Evolutionary conservation across 2,113 vertebrate genomes (phyloP).

Genomic region (Lophius piscatorius): DNA sequence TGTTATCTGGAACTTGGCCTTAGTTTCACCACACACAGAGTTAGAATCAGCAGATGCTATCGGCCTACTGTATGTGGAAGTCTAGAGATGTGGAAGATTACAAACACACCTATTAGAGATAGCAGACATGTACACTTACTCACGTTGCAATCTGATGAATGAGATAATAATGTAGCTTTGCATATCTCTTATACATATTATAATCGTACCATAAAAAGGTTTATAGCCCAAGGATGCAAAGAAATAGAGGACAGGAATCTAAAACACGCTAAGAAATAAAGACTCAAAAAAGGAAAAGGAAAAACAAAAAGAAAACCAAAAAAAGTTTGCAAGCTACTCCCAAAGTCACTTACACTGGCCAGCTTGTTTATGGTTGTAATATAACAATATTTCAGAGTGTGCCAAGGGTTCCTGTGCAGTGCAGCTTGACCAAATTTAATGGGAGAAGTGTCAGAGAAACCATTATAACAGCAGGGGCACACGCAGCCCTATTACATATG

Average conservation of each 20-base stretch:
- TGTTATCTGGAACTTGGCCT: conserved; percentile 74
- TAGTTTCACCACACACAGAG: conserved; percentile 70
- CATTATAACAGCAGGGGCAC: conserved; percentile 75
- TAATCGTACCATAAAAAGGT: conserved; percentile 33
- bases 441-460: conserved; percentile 74
- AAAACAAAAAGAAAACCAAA: conserved; percentile 35
- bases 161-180: conserved; percentile 43
- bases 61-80: conserved; percentile 65
- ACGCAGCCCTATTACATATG: conserved; percentile 75
- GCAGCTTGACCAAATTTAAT: conserved; percentile 73
- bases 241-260: background rate
- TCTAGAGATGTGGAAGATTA: conserved; percentile 57
- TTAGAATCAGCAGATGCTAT: conserved; percentile 65
- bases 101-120: conserved; percentile 62
- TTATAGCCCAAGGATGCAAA: conserved; percentile 12
- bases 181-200: conserved; percentile 29
- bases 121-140: conserved; percentile 70
- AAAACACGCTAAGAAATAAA: conserved; percentile 10
- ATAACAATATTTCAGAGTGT: conserved; percentile 73
- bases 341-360: conserved; percentile 54
- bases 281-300: conserved; percentile 24
- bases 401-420: conserved; percentile 66
- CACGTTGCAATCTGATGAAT: conserved; percentile 65
- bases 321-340: conserved; percentile 42
- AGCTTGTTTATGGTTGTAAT: conserved; percentile 75